These are phyloP conservation scores for Enteromius afrohamiltoni DNA, from an alignment of 2,797 vertebrate genomes.

Conservation along the genomic window DNA sequence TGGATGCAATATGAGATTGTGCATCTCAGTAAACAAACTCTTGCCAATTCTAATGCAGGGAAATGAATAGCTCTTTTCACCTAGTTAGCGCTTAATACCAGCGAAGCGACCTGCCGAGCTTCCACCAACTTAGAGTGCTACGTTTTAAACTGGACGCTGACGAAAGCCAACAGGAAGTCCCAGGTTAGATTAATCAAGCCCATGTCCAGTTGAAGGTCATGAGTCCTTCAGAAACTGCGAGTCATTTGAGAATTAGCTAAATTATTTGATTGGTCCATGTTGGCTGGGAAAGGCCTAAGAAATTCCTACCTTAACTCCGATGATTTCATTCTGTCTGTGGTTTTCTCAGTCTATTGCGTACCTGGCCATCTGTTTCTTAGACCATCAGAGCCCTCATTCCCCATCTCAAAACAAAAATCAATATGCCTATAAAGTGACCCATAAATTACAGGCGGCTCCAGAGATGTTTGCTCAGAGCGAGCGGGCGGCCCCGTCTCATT, in stretches of 20 bases:
- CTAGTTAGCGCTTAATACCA: not conserved
- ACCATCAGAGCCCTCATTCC: slow-evolving; percentile 55
- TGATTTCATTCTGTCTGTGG: slow-evolving; percentile 13
- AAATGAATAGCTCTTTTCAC: not conserved
- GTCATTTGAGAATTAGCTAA: not conserved
- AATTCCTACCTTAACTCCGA: not conserved
- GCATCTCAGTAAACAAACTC: slow-evolving; percentile 19
- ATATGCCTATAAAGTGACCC: slow-evolving; percentile 91
- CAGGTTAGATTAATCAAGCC: slow-evolving; percentile 28
- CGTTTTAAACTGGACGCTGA: slow-evolving; percentile 71
- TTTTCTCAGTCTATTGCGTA: slow-evolving; percentile 20
- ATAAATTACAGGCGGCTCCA: slow-evolving; percentile 87
- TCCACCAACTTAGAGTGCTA: slow-evolving; percentile 64
- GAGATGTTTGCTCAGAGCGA: slow-evolving; percentile 88
- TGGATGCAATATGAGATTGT: not conserved
- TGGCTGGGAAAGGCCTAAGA: not conserved
- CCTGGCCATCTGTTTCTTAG: slow-evolving; percentile 44
- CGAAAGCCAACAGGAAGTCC: slow-evolving; percentile 78
- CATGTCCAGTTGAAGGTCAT: slow-evolving; percentile 33
- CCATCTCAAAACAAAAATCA: slow-evolving; percentile 89
- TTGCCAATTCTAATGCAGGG: not conserved
- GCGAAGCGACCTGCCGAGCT: slow-evolving; percentile 67
- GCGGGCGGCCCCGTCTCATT: slow-evolving; percentile 82
- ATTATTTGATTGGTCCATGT: not conserved
- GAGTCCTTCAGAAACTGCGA: slow-evolving; percentile 48